phyloP scores from a whole-genome alignment of 2,113 vertebrate genomes.

The Pagrus major region DNA sequence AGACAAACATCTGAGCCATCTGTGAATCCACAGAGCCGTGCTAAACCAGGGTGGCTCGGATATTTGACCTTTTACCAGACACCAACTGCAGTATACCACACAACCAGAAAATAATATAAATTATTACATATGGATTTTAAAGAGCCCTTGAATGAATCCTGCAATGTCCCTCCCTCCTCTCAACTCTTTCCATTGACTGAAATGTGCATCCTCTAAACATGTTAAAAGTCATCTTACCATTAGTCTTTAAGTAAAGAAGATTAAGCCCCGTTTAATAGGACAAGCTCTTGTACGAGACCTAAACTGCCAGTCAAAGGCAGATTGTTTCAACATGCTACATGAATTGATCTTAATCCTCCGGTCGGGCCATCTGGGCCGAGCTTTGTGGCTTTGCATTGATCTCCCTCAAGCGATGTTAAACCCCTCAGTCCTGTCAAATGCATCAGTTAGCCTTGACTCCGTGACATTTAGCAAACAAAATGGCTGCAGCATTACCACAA shows the following conservation, averaged over 20 bases:
- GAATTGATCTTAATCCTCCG: conserved; percentile 73
- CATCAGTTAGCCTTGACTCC: neutral
- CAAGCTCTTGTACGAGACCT: conserved; percentile 13
- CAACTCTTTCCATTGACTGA: neutral
- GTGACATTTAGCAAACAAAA: neutral
- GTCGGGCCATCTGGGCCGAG: conserved; percentile 67
- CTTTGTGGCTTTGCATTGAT: conserved; percentile 57
- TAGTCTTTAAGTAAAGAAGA: conserved; percentile 38
- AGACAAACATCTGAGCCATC: neutral
- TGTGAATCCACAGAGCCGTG: neutral
- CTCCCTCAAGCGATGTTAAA: conserved; percentile 37
- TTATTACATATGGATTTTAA: too few species aligned
- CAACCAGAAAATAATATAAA: neutral
- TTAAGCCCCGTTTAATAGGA: conserved; percentile 51
- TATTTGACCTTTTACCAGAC: neutral
- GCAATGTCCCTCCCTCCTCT: neutral
- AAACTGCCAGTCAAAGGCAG: conserved; percentile 49
- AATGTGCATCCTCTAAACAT: conserved; percentile 9
- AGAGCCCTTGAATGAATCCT: neutral
- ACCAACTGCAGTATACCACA: neutral
- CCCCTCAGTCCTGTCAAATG: conserved; percentile 18
- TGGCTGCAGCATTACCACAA: too few species aligned
- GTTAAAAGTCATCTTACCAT: conserved; percentile 21
- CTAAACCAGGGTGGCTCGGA: neutral
- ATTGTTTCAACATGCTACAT: conserved; percentile 65